Percentiles rank a stretch among this genome's conserved stretches.
These are phyloP conservation scores for Eidolon dupreanum DNA, from an alignment of 2,797 vertebrate species.

Conservation along the genomic window DNA sequence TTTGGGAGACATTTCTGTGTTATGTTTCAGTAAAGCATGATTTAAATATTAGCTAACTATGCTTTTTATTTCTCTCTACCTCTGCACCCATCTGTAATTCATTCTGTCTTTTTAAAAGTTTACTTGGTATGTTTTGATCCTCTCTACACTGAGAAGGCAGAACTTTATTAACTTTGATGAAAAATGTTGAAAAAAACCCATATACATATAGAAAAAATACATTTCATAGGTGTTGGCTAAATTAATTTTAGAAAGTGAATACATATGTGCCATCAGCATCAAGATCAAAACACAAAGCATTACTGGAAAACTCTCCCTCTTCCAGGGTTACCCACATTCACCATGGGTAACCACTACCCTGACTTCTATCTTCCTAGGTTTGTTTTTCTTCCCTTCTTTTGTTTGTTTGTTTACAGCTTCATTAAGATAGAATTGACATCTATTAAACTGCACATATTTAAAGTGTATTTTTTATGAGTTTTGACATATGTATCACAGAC, in stretches of 20 bases:
- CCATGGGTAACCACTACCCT: rapidly evolving
- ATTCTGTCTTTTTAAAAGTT: constrained; percentile 15
- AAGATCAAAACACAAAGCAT: not conserved
- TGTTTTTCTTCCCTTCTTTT: not conserved
- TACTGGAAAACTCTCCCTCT: rapidly evolving
- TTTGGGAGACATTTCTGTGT: not conserved
- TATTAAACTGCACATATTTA: not conserved
- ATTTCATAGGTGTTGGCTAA: not conserved
- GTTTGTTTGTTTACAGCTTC: not conserved
- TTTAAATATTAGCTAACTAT: not conserved
- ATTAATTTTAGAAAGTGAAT: not conserved
- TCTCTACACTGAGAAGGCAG: not conserved
- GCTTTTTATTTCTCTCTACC: not conserved
- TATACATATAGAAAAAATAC: not conserved
- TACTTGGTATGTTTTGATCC: not conserved
- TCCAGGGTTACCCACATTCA: rapidly evolving
- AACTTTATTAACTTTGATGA: constrained; percentile 20
- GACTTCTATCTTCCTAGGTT: not conserved
- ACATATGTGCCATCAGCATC: not conserved
- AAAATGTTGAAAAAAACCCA: constrained; percentile 37
- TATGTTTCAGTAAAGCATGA: not conserved
- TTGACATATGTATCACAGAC: not conserved
- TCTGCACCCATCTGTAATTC: not conserved
- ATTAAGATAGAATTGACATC: not conserved
- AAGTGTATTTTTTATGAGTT: not conserved